Conservation (phyloP, 1,140 invertebrate genomes). For the Agrilus planipennis region DNA sequence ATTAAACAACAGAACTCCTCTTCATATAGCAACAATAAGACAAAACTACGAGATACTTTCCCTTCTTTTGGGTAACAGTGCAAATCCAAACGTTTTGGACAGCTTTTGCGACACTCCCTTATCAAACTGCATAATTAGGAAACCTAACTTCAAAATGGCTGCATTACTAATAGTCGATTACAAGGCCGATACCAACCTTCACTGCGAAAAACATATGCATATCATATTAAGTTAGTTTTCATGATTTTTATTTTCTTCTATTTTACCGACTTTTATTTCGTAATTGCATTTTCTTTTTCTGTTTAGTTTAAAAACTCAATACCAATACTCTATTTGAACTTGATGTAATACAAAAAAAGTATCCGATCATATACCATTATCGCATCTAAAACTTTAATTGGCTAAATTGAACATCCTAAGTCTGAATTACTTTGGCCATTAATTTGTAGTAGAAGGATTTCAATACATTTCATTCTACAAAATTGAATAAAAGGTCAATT, state of each 20-base stretch:
- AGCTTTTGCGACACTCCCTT: conserved; percentile 5
- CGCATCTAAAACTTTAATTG: conserved; percentile 1
- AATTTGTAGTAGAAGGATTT: too few species aligned
- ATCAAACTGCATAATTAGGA: not conserved
- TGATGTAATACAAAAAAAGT: too few species aligned
- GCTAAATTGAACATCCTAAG: not conserved
- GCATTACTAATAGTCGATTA: conserved; percentile 3
- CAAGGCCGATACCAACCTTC: not conserved
- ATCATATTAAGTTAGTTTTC: conserved; percentile 2
- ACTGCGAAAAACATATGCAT: conserved; percentile 6
- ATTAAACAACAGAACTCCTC: not conserved
- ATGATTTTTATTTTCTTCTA: conserved; percentile 2
- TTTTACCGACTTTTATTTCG: not conserved
- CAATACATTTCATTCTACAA: too few species aligned
- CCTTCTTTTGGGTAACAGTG: not conserved
- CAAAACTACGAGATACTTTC: too few species aligned
- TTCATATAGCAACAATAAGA: not conserved
- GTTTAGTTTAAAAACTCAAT: too few species aligned
- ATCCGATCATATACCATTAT: too few species aligned
- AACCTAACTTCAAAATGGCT: not conserved
- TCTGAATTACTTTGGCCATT: not conserved
- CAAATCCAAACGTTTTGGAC: conserved; percentile 4
- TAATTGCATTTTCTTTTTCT: conserved; percentile 1
- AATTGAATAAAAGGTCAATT: not conserved
- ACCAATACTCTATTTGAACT: too few species aligned